Evolutionary conservation across 2,113 vertebrate genomes (phyloP), one percentile per base, ranked within the genome.

Genomic region (Mungos mungo): DNA sequence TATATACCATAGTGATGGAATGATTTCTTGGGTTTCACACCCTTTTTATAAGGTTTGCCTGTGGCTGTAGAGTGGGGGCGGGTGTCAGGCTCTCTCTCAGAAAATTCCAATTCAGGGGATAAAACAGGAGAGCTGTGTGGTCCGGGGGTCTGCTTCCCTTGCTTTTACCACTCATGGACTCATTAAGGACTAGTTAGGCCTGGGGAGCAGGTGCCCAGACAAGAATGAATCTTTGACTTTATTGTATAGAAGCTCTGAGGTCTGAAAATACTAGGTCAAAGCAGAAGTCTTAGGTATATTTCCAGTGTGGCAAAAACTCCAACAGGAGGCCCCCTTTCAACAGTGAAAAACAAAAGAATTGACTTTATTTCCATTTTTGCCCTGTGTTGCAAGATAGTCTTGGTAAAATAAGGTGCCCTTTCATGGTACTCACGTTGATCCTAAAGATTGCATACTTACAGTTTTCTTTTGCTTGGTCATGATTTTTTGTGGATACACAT

Each of bases 1-100:
- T 98, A 96, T 97, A 97, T 87, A 89, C 95, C 88, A 96, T 95
- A 94, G 96, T 82, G 81, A 98, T 83, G 96, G 97, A 97, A 93
- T 90, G 90, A 98, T 97, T 98, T 97, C 97, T 98, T 98, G 82
- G 95, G 93, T 98, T 98, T 98, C 96, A 98, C 93, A 91, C 98
- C 98, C 87, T 98, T 98, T 98, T 98, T 97, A 98, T 98, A 98
- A 98, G 95, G 89, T 87, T 93, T 98, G 97, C 96, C 96, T 98
- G 84, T 93, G 97, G 98, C 95, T 91, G 80, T 93, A 94, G 80
- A 80, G 87, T 80, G 69, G 68, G 90, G 97, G 47, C 79, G 60
- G 54, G 91, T 97, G 88, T 96, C 95, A 97, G 93, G 97, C 76
- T 77, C 90, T 41, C 77, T 90, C 92, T 33, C 96, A 97, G 92